A percentile compares a stretch with the other conserved stretches of the same genome.
Conservation (phyloP, 2,113 vertebrate species). For the Neotragus pygmaeus region DNA sequence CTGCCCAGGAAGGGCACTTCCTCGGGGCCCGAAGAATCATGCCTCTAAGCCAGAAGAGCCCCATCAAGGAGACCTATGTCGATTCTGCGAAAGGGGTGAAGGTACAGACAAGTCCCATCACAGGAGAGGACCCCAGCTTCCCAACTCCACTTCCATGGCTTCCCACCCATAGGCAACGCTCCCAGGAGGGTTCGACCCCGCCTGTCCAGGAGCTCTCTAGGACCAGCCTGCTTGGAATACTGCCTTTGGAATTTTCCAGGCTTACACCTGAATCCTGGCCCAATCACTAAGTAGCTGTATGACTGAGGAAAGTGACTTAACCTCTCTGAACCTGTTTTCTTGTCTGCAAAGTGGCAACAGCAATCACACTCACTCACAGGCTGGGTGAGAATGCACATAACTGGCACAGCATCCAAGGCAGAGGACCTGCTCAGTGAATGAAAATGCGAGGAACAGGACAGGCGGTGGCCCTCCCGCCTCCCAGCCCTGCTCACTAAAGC, state of each 20-base stretch:
- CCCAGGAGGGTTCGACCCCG: background rate
- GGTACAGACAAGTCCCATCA: background rate
- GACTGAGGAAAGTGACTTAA: background rate
- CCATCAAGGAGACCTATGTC: rapidly evolving
- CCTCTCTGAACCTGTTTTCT: background rate
- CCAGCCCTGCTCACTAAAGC: rapidly evolving
- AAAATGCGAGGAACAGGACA: rapidly evolving
- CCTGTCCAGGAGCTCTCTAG: rapidly evolving
- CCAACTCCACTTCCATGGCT: rapidly evolving
- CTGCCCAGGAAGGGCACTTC: background rate
- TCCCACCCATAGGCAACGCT: rapidly evolving
- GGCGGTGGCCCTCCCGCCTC: rapidly evolving
- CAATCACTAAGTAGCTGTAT: background rate
- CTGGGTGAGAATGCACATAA: rapidly evolving
- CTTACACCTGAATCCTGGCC: background rate
- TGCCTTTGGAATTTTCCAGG: background rate
- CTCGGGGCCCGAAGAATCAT: background rate
- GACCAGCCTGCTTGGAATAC: background rate
- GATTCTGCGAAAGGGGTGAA: background rate
- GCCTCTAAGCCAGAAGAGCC: background rate
- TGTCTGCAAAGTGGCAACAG: background rate
- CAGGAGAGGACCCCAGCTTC: background rate
- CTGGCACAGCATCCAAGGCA: background rate
- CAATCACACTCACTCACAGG: rapidly evolving
- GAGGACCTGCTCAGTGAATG: rapidly evolving